phyloP scores from a whole-genome alignment of 2,797 vertebrate genomes.

The Amblyopsis hoosieri region DNA sequence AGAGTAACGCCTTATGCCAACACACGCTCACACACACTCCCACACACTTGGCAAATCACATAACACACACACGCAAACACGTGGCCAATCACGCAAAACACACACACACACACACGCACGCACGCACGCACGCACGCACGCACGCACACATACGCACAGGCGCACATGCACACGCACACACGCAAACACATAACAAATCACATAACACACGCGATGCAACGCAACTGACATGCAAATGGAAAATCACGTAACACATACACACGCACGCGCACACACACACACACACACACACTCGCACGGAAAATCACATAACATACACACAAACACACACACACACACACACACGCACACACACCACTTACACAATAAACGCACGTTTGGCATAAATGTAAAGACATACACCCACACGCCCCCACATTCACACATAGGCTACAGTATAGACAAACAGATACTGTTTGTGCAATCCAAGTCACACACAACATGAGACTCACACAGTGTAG shows the following conservation, averaged over 20 bases:
- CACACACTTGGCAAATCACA: conserved; percentile 7
- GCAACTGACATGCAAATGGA: background rate
- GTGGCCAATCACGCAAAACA: conserved; percentile 20
- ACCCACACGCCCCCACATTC: conserved; percentile 4
- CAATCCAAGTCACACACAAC: conserved; percentile 5
- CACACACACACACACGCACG: conserved; percentile 5
- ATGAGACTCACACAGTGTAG: conserved; percentile 50
- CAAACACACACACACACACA: background rate
- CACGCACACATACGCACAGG: conserved; percentile 23
- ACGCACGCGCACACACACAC: background rate
- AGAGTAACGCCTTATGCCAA: conserved; percentile 19
- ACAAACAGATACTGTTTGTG: conserved; percentile 8
- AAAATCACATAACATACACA: background rate
- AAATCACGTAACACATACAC: background rate
- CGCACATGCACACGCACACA: background rate
- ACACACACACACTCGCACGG: background rate
- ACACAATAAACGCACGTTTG: conserved; percentile 16
- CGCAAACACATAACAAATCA: background rate
- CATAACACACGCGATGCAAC: background rate
- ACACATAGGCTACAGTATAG: conserved; percentile 1
- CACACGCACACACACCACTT: conserved; percentile 7
- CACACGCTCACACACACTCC: conserved; percentile 58
- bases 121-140: background rate
- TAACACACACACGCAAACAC: background rate
- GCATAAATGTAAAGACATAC: conserved; percentile 59